Conservation (phyloP, 2,888 invertebrate species). For the Coelopa pilipes region DNA sequence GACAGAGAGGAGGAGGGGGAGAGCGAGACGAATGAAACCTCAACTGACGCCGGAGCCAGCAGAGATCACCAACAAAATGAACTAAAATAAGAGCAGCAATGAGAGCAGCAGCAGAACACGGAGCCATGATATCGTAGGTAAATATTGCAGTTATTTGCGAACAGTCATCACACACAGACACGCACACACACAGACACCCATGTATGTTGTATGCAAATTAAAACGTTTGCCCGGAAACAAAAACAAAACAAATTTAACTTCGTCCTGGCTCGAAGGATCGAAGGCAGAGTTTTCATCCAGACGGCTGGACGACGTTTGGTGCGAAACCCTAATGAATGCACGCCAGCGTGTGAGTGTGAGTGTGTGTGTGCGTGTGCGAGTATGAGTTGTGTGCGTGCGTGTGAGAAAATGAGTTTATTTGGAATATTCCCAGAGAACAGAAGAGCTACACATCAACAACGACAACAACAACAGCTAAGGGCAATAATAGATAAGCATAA, state of each 20-base stretch:
- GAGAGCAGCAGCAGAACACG: constrained; percentile 4
- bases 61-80: not conserved
- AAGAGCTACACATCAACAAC: too few species aligned
- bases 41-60: not conserved
- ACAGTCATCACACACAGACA: not conserved
- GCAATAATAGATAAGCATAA: constrained; percentile 18
- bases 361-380: constrained; percentile 16
- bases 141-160: constrained; percentile 19
- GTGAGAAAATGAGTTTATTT: not conserved
- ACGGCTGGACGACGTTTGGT: not conserved
- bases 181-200: not conserved
- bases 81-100: constrained; percentile 6
- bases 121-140: not conserved
- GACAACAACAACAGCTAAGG: not conserved
- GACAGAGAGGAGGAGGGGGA: not conserved
- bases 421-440: not conserved
- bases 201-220: constrained; percentile 45
- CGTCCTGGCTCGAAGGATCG: constrained; percentile 44
- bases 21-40: not conserved
- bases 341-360: constrained; percentile 19
- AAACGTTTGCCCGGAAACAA: constrained; percentile 45
- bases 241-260: constrained; percentile 36
- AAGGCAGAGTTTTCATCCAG: constrained; percentile 34
- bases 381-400: constrained; percentile 5
- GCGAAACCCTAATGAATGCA: constrained; percentile 32